Base-by-base conservation (phyloP, 2,797 vertebrate species). In the Ptychobarbus kaznakovi region DNA sequence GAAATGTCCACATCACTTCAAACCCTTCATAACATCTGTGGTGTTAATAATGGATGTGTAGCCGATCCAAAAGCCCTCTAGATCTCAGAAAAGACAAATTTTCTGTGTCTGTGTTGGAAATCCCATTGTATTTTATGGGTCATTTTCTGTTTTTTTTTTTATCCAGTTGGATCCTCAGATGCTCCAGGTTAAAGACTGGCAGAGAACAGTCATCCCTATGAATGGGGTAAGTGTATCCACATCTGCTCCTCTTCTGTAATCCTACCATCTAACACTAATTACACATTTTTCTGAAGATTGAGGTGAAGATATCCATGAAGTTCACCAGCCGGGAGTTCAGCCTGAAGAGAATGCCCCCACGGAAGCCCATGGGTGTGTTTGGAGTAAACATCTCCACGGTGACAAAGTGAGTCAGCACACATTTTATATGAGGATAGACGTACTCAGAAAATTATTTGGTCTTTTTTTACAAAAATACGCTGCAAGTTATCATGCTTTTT, bases 321-420 rank as follows among this genome's bases (percentile, higher is more conserved):
- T 99, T 99, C 90, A 99, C 97, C 85, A 99, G 97, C 82, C 94
- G 98, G 69, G 98, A 99, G 90, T 98, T 99, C 90, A 99, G 98
- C 92, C 92, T 99, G 91, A 99, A 99, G 90, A 96, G 97, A 90
- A 96, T 98, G 95, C 97, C 97, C 0, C 98, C 98, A 10, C 94
- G 97, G 80, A 99, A 98, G 85, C 97, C 98, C 90, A 96, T 97
- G 0, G 98, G 98, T 0, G 98, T 99, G 81, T 99, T 99, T 25
- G 98, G 98, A 61, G 93, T 99, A 89, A 99, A 98, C 94, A 99
- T 99, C 9, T 96, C 96, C 0, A 93, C 97, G 3, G 98, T 99
- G 89, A 99, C 98, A 89, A 99, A 97, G 98, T 99, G 90, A 97
- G 97, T 95, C 6, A 22, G 38, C 42, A n/a, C 56, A 63, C 40